These are phyloP conservation scores for Numenius arquata DNA, from an alignment of 2,113 vertebrate species.

Conservation along the genomic window DNA sequence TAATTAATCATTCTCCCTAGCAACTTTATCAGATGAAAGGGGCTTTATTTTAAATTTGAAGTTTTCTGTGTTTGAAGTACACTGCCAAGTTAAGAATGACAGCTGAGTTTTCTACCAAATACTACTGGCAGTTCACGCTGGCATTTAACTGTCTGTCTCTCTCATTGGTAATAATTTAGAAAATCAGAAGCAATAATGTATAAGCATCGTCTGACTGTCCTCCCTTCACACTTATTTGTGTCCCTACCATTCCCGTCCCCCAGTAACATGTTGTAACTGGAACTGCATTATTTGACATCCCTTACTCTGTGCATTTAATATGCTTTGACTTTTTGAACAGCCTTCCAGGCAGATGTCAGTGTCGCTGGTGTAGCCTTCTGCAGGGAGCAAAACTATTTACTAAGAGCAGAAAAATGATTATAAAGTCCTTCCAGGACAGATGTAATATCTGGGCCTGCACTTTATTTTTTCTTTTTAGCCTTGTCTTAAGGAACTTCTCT, in stretches of 20 bases:
- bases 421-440: neutral
- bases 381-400: neutral
- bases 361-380: neutral
- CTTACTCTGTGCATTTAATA: neutral
- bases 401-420: neutral
- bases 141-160: fast-evolving
- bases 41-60: neutral
- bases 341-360: neutral
- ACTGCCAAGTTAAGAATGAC: neutral
- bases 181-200: neutral
- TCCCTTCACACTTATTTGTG: neutral
- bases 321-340: neutral
- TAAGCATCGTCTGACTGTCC: neutral
- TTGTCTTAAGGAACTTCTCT: neutral
- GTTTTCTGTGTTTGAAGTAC: neutral
- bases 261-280: neutral
- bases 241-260: neutral
- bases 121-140: neutral
- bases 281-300: neutral
- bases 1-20: neutral
- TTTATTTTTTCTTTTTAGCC: neutral
- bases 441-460: neutral
- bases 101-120: neutral
- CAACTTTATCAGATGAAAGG: neutral
- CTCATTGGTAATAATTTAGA: neutral